These are phyloP conservation scores for Dryas iulia DNA, from an alignment of 1,140 invertebrate genomes.

Conservation along the genomic window DNA sequence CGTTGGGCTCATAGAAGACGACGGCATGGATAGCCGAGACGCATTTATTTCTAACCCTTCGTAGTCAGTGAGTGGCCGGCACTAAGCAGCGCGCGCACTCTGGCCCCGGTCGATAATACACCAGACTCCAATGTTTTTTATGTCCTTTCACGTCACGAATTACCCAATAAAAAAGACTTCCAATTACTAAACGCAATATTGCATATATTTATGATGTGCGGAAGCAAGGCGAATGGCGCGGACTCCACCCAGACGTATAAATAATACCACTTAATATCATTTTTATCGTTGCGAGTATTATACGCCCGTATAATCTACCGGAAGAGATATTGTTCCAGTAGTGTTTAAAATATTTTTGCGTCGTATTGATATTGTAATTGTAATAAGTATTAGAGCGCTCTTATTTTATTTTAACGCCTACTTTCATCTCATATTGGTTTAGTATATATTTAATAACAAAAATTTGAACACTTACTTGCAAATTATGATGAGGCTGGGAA, in stretches of 20 bases:
- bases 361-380: conserved; percentile 8
- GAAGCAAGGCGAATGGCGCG: not conserved
- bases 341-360: conserved; percentile 3
- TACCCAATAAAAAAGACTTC: conserved; percentile 66
- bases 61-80: conserved; percentile 40
- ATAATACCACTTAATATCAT: conserved; percentile 11
- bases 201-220: conserved; percentile 31
- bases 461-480: conserved; percentile 82
- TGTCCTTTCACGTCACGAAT: conserved; percentile 70
- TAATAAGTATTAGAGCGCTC: not conserved
- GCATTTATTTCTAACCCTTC: conserved; percentile 52
- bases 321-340: conserved; percentile 9
- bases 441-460: not conserved
- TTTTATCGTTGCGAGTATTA: conserved; percentile 7
- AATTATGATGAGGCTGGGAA: conserved; percentile 87
- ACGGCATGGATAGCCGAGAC: conserved; percentile 42
- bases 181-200: conserved; percentile 62
- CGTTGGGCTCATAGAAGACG: conserved; percentile 25
- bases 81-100: conserved; percentile 67
- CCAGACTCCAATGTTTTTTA: conserved; percentile 78
- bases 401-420: not conserved
- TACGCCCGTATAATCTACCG: not conserved
- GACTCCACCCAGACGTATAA: not conserved
- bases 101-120: conserved; percentile 71
- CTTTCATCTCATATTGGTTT: not conserved